These are phyloP conservation scores for Percopsis transmontana DNA, from an alignment of 2,113 vertebrate genomes.

Conservation along the genomic window DNA sequence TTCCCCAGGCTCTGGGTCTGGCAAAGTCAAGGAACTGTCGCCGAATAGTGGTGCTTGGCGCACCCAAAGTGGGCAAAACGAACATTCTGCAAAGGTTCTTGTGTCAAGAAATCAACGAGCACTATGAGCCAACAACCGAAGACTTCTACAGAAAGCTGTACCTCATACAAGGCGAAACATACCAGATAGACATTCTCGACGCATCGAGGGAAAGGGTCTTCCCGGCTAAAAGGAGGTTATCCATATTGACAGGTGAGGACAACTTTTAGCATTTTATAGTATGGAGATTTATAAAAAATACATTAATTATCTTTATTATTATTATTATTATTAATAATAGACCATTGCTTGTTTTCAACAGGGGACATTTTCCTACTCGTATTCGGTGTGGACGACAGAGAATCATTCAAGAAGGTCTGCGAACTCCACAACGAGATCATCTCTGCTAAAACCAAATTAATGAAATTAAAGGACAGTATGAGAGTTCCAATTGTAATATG, in stretches of 20 bases:
- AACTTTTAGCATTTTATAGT: neutral
- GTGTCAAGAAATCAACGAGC: slow-evolving; percentile 66
- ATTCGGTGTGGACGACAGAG: slow-evolving; percentile 73
- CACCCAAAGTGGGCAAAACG: slow-evolving; percentile 75
- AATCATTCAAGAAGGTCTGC: slow-evolving; percentile 67
- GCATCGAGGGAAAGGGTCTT: slow-evolving; percentile 74
- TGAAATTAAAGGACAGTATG: slow-evolving; percentile 53
- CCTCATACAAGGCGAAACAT: slow-evolving; percentile 71
- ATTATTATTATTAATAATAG: no score
- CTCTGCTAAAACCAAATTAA: slow-evolving; percentile 68
- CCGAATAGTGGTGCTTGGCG: slow-evolving; percentile 78
- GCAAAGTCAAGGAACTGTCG: slow-evolving; percentile 71
- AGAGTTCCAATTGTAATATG: slow-evolving; percentile 66
- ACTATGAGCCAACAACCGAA: slow-evolving; percentile 72
- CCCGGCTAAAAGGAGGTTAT: slow-evolving; percentile 76
- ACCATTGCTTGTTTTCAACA: slow-evolving; percentile 29
- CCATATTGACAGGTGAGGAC: slow-evolving; percentile 76
- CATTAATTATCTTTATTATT: no score
- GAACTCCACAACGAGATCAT: slow-evolving; percentile 68
- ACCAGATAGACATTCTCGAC: slow-evolving; percentile 78
- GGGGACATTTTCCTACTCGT: slow-evolving; percentile 78
- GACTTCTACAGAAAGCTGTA: slow-evolving; percentile 81
- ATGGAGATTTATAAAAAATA: no score
- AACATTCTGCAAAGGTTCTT: slow-evolving; percentile 74
- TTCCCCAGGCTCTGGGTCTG: slow-evolving; percentile 22